These are phyloP conservation scores for Vespertilio murinus DNA, from an alignment of 2,797 vertebrate species.

Conservation along the genomic window DNA sequence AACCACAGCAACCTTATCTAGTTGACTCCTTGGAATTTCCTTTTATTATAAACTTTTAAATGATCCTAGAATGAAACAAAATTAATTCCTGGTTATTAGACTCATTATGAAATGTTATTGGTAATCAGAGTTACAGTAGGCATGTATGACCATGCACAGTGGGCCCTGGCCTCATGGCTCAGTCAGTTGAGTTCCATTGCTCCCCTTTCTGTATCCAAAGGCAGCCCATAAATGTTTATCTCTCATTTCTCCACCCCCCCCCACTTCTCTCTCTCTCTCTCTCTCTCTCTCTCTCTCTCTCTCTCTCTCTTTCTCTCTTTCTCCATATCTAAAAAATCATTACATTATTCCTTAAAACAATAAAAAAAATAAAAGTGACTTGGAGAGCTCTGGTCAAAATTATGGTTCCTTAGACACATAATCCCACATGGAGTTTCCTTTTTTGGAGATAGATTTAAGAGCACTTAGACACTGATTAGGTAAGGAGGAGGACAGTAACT, in stretches of 20 bases:
- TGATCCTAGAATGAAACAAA: neutral
- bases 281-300: too few species aligned
- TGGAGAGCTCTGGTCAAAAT: neutral
- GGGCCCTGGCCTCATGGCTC: neutral
- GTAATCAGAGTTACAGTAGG: neutral
- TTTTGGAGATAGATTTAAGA: neutral
- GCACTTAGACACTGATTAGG: neutral
- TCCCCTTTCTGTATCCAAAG: neutral
- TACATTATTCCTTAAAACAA: neutral
- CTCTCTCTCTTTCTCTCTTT: too few species aligned
- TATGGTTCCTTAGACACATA: neutral
- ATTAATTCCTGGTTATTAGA: neutral
- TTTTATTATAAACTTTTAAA: constrained; percentile 15
- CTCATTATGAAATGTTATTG: neutral
- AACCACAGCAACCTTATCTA: neutral
- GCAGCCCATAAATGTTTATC: neutral
- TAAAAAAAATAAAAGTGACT: neutral
- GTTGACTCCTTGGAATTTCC: neutral
- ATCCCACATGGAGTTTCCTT: neutral
- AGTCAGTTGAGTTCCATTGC: neutral
- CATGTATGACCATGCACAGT: neutral
- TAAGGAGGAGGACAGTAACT: neutral
- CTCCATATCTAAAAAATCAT: neutral
- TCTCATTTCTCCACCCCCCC: neutral
- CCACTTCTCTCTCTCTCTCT: neutral